Evolutionary conservation across 2,888 invertebrate genomes (phyloP).

Genomic region (Dicycla oo): DNA sequence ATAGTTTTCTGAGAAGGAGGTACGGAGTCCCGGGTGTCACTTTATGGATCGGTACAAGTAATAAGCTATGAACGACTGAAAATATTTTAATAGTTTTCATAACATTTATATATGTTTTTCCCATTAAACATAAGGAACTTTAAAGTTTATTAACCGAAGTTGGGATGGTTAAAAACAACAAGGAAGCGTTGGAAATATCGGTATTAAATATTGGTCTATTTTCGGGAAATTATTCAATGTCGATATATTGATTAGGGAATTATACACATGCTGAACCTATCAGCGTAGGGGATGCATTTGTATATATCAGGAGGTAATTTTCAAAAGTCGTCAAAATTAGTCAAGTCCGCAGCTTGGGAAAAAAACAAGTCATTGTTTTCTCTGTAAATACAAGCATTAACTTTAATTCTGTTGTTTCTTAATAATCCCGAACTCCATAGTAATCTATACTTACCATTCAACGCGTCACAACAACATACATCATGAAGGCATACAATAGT

Average conservation of each 20-base stretch:
- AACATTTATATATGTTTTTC: background rate
- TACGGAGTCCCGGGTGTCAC: conserved; percentile 60
- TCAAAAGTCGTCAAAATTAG: no score
- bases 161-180: background rate
- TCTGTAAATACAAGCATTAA: no score
- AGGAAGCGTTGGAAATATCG: background rate
- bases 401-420: no score
- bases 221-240: background rate
- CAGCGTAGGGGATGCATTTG: no score
- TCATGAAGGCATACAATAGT: no score
- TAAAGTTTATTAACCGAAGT: background rate
- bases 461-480: no score
- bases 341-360: no score
- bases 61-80: background rate
- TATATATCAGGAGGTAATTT: no score
- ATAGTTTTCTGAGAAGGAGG: conserved; percentile 74
- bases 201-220: background rate
- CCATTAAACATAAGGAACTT: background rate
- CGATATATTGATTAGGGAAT: background rate
- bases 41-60: conserved; percentile 53
- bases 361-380: no score
- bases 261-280: background rate
- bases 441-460: no score
- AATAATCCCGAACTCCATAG: no score
- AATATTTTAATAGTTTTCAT: background rate